Conservation (phyloP, 2,113 vertebrate species). For the Otocyon megalotis region DNA sequence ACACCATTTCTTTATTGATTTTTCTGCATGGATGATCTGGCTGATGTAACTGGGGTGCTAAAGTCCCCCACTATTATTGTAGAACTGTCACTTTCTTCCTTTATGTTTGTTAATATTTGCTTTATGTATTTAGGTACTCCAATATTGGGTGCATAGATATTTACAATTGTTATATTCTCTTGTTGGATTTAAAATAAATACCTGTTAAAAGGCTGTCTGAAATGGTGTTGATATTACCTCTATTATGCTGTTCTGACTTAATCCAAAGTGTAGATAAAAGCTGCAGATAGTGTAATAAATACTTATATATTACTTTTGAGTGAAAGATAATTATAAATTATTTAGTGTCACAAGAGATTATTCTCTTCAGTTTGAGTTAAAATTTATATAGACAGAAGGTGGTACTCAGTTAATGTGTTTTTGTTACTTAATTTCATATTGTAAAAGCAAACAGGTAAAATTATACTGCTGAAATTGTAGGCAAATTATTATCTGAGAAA, state of each 20-base stretch:
- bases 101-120: background rate
- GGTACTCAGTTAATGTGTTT: background rate
- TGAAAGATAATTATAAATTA: conserved; percentile 11
- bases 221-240: background rate
- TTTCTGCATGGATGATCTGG: background rate
- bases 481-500: conserved; percentile 8
- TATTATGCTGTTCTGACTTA: background rate
- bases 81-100: background rate
- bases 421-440: conserved; percentile 1
- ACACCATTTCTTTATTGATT: background rate
- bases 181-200: background rate
- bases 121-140: background rate
- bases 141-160: background rate
- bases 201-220: conserved; percentile 1
- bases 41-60: background rate
- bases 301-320: background rate
- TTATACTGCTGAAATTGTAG: background rate
- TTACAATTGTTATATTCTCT: background rate
- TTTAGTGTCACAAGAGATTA: background rate
- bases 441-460: conserved; percentile 15
- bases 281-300: background rate
- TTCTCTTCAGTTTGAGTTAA: background rate
- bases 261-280: conserved; percentile 10
- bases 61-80: background rate
- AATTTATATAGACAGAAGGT: background rate